A percentile compares a stretch with the other conserved stretches of the same genome.
These are phyloP conservation scores for Hydrochoerus hydrochaeris DNA, from an alignment of 2,113 vertebrate genomes.

Conservation along the genomic window DNA sequence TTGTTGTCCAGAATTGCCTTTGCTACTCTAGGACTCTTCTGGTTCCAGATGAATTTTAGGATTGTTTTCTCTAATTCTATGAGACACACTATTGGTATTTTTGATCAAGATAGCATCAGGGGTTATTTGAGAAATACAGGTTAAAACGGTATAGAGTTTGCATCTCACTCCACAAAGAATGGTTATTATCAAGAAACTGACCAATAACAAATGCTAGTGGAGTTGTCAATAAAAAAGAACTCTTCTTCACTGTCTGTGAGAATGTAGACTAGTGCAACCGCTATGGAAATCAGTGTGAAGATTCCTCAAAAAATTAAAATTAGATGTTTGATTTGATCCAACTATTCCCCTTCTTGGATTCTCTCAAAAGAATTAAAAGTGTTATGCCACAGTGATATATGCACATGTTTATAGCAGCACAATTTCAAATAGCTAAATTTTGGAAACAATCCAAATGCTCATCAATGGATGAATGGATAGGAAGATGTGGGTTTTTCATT, in stretches of 20 bases:
- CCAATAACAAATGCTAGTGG: background rate
- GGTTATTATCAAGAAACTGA: background rate
- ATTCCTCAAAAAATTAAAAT: background rate
- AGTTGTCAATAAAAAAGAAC: background rate
- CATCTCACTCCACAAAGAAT: background rate
- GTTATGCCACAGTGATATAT: background rate
- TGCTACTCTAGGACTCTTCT: background rate
- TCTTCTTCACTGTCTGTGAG: background rate
- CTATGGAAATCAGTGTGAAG: background rate
- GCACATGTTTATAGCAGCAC: background rate
- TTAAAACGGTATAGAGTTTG: background rate
- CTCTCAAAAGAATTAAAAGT: background rate
- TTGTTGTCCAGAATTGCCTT: background rate
- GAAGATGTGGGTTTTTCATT: background rate
- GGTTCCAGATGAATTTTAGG: background rate
- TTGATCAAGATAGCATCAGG: background rate
- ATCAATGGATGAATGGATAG: background rate
- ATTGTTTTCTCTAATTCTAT: background rate
- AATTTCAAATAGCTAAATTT: background rate
- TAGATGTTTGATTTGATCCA: background rate
- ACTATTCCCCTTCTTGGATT: background rate
- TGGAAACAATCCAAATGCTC: background rate
- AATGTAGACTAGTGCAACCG: background rate
- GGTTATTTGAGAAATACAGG: background rate
- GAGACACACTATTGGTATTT: background rate